Evolutionary conservation across 1,140 invertebrate species (phyloP).

Genomic region (Palaemon carinicauda): DNA sequence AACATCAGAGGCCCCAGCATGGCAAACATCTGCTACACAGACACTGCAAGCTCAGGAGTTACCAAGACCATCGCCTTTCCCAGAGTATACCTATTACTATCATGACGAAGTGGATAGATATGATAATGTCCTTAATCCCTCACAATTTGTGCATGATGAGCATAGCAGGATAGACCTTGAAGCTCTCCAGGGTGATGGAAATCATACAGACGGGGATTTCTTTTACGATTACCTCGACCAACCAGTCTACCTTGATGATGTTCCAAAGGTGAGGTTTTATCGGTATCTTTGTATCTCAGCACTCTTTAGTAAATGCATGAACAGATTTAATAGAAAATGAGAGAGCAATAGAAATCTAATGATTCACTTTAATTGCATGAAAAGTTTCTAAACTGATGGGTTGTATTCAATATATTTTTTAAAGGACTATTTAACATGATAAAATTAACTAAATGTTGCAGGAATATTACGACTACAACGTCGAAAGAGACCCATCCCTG

Average conservation of each 20-base stretch:
- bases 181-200: background rate
- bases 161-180: background rate
- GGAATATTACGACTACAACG: conserved; percentile 41
- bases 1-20: no score
- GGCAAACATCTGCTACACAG: no score
- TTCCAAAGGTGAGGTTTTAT: background rate
- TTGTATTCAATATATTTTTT: no score
- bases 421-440: no score
- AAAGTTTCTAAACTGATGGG: no score
- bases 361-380: no score
- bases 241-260: background rate
- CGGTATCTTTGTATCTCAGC: no score
- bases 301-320: no score
- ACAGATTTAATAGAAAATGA: no score
- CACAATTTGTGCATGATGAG: background rate
- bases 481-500: background rate
- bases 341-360: no score
- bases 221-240: background rate
- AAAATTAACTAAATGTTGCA: background rate
- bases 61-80: no score
- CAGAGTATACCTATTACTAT: background rate
- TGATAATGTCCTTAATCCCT: background rate
- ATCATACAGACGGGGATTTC: background rate
- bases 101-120: background rate
- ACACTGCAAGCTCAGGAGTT: no score